Conservation (phyloP, 1,140 invertebrate species). For the Pogonognathellus flavescens region DNA sequence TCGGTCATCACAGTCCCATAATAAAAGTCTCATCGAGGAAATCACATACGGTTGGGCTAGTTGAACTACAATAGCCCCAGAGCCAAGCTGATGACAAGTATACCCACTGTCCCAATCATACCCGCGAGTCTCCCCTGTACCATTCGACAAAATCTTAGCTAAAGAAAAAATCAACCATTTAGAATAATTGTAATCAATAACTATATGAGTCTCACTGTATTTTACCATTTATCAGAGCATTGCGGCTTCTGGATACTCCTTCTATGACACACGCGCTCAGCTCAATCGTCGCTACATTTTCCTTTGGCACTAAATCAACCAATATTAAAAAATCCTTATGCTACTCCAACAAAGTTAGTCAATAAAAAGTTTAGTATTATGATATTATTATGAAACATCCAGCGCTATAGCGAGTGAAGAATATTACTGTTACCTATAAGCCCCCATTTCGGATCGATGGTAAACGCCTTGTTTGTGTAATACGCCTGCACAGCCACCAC, state of each 20-base stretch:
- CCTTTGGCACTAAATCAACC: slow-evolving; percentile 80
- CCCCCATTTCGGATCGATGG: slow-evolving; percentile 61
- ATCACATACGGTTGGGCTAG: slow-evolving; percentile 96
- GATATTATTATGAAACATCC: too few relatives aligned
- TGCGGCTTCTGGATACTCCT: slow-evolving; percentile 90
- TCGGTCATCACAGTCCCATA: slow-evolving; percentile 99
- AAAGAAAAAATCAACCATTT: slow-evolving; percentile 42
- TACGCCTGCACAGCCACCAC: slow-evolving; percentile 91
- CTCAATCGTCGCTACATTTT: slow-evolving; percentile 93
- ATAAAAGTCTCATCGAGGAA: slow-evolving; percentile 87
- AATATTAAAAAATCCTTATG: slow-evolving; percentile 46
- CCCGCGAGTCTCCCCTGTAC: slow-evolving; percentile 82
- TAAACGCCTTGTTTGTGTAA: slow-evolving; percentile 82
- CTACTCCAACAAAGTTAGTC: background rate
- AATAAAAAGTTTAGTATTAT: too few relatives aligned
- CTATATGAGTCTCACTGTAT: background rate
- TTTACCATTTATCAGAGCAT: slow-evolving; percentile 91
- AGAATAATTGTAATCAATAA: slow-evolving; percentile 13
- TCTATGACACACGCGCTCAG: slow-evolving; percentile 93
- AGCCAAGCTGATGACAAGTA: slow-evolving; percentile 98
- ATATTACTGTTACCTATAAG: slow-evolving; percentile 72
- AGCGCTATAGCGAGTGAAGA: too few relatives aligned
- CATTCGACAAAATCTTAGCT: slow-evolving; percentile 51
- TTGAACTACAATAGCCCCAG: slow-evolving; percentile 93
- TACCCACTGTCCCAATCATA: slow-evolving; percentile 98